Percentiles rank a stretch among this genome's conserved stretches.
Evolutionary conservation across 2,113 vertebrate species (phyloP).

Genomic region (Corythoichthys intestinalis): DNA sequence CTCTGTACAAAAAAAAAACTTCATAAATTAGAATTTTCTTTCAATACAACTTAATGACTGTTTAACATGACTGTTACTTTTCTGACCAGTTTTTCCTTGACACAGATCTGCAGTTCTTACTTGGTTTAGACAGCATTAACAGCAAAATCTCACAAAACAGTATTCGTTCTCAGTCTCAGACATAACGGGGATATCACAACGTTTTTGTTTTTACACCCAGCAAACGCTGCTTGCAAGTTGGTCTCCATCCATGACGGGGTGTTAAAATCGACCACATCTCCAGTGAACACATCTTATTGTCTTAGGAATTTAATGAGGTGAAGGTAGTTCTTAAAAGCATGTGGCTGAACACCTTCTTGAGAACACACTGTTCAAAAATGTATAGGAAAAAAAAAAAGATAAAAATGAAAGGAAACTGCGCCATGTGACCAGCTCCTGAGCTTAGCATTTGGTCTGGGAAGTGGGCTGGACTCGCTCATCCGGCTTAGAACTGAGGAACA

Average conservation of each 20-base stretch:
- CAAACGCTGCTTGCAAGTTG: constrained; percentile 75
- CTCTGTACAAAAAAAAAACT: constrained; percentile 97
- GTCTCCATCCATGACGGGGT: constrained; percentile 79
- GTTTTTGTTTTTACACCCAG: constrained; percentile 68
- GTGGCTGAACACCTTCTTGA: constrained; percentile 15
- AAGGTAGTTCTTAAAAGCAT: constrained; percentile 70
- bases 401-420: constrained; percentile 78
- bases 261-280: constrained; percentile 82
- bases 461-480: constrained; percentile 95
- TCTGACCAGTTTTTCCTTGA: constrained; percentile 75
- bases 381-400: constrained; percentile 49
- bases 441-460: constrained; percentile 94
- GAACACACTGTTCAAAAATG: constrained; percentile 70
- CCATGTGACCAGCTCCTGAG: constrained; percentile 91
- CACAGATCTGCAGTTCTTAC: constrained; percentile 91
- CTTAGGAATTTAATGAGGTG: constrained; percentile 76
- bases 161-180: constrained; percentile 73
- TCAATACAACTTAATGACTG: constrained; percentile 98
- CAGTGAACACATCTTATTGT: constrained; percentile 80
- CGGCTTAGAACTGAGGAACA: constrained; percentile 88
- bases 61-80: constrained; percentile 91
- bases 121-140: constrained; percentile 90
- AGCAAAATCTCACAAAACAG: constrained; percentile 81
- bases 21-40: constrained; percentile 95
- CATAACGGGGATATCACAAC: constrained; percentile 79